Base-by-base conservation (phyloP, 1,140 invertebrate genomes). In the Pseudomyrmex gracilis region DNA sequence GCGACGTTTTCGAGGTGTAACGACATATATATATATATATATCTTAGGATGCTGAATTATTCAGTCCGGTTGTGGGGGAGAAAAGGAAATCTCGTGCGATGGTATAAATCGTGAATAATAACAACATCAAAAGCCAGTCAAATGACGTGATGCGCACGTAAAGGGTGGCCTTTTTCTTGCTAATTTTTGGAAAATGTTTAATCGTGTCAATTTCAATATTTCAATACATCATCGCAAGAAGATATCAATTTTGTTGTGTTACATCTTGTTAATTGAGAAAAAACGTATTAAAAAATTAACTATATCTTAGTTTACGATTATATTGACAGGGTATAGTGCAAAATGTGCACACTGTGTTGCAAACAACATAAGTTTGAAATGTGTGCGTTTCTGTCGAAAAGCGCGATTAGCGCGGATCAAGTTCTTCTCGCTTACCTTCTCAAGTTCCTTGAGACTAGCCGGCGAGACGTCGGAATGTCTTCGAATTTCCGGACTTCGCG, bases 391-490 rank as follows among this genome's bases (percentile, higher is more conserved):
- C 34, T 13, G 12, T n/a, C 17, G 13, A 12, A 12, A 58, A 64
- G 34, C 70, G 53, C 49, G 47, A n/a, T 60, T 0, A 10, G 0
- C n/a, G 57, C 20, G 15, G 4, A 49, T 1, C 0, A 55, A 57
- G n/a, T 22, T 24, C 17, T 22, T 24, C 17, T 8, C 2, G 4
- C 83, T 71, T 95, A 97, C 97, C 95, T 97, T 97, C 94, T 98
- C 97, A 1, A 98, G 94, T 93, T 98, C 97, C 90, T 97, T 98
- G 4, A 98, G 94, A 53, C 97, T 97, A 0, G 97, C 97, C 0
- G 97, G 97, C 17, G 97, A 98, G 0, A 98, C 97, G 84, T 98
- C 97, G 1, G 97, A 97, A 90, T 98, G 97, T 53, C 97, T 94
- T 1, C 97, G 93, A 1, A 97, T 93, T 88, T 98, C 97, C 0